Conservation (phyloP, 2,113 vertebrate species). For the Myiagra hebetior region DNA sequence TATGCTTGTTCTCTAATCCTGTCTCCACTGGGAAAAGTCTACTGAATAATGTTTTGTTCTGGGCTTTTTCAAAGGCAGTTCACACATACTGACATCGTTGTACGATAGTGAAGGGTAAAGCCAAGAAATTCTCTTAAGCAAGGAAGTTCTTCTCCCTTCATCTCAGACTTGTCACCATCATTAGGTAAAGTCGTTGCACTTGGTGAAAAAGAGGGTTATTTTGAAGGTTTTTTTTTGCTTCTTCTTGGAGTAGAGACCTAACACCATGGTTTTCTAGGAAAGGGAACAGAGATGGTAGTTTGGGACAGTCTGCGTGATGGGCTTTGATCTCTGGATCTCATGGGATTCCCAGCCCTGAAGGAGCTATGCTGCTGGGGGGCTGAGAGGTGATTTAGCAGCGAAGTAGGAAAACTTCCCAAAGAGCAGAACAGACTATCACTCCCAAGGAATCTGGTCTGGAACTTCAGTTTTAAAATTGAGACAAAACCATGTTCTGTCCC, state of each 20-base stretch:
- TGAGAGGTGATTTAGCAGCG: neutral
- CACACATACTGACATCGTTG: neutral
- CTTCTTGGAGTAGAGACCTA: neutral
- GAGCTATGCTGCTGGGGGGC: fast-evolving
- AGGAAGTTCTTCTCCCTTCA: neutral
- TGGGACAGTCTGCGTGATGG: neutral
- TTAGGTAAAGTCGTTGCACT: neutral
- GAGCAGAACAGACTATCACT: neutral
- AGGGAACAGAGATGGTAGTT: neutral
- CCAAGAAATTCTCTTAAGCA: neutral
- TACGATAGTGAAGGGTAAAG: neutral
- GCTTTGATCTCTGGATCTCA: neutral
- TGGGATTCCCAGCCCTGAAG: neutral
- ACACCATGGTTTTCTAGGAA: neutral
- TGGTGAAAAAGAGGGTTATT: neutral
- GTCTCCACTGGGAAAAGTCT: neutral
- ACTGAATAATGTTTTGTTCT: neutral
- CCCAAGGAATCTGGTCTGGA: neutral
- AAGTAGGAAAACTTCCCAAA: neutral
- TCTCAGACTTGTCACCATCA: neutral
- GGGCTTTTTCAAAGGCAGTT: neutral
- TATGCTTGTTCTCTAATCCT: neutral
- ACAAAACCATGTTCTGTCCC: neutral
- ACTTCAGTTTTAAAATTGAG: neutral
- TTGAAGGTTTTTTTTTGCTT: neutral